These are phyloP conservation scores for Clunio marinus DNA, from an alignment of 2,888 invertebrate species.

Conservation along the genomic window DNA sequence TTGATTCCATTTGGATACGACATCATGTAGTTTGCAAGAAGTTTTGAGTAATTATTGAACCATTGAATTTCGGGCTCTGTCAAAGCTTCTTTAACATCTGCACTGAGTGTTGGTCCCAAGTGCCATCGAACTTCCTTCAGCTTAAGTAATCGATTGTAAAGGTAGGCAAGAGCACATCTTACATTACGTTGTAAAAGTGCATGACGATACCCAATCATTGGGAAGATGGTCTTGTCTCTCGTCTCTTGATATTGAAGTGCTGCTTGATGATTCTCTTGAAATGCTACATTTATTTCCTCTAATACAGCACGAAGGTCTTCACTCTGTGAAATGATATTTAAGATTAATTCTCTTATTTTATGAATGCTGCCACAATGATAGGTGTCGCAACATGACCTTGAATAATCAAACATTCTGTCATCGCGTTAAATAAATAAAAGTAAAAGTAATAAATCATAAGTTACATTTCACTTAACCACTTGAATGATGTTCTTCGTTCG, in stretches of 20 bases:
- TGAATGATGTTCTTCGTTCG: not conserved
- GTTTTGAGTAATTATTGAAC: conserved; percentile 84
- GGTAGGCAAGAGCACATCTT: conserved; percentile 79
- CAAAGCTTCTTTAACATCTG: conserved; percentile 74
- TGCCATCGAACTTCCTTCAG: conserved; percentile 91
- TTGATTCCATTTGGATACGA: conserved; percentile 81
- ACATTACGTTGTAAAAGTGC: conserved; percentile 83
- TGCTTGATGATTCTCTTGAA: conserved; percentile 78
- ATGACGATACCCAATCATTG: conserved; percentile 78
- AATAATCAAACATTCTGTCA: too few species aligned
- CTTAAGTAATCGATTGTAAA: conserved; percentile 74
- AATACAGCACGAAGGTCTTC: conserved; percentile 76
- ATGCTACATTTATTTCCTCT: conserved; percentile 80
- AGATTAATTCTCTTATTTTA: too few species aligned
- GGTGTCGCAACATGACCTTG: too few species aligned
- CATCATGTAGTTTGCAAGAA: conserved; percentile 84
- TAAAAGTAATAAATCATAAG: too few species aligned
- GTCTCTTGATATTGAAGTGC: conserved; percentile 56
- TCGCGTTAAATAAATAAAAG: too few species aligned
- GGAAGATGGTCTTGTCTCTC: conserved; percentile 60
- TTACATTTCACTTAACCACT: too few species aligned
- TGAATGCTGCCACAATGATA: not conserved
- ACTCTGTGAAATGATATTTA: conserved; percentile 57
- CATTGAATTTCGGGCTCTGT: conserved; percentile 80
- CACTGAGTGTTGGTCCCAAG: conserved; percentile 85